Percentiles rank a stretch among this genome's conserved stretches.
Evolutionary conservation across 2,888 invertebrate genomes (phyloP).

Genomic region (Ormia ochracea): DNA sequence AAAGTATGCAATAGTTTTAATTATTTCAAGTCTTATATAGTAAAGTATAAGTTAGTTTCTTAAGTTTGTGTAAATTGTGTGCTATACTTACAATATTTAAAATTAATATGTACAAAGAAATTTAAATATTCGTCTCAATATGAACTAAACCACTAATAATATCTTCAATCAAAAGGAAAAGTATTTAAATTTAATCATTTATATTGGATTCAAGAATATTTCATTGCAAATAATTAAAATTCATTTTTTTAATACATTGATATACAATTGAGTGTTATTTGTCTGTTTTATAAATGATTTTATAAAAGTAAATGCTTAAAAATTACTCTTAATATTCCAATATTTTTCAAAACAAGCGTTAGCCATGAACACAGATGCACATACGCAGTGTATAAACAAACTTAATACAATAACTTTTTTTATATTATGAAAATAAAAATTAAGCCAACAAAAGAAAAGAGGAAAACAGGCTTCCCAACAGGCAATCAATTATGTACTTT

Average conservation of each 20-base stretch:
- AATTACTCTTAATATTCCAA: conserved; percentile 40
- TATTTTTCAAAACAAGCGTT: conserved; percentile 37
- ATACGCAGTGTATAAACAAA: conserved; percentile 4
- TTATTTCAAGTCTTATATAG: conserved; percentile 44
- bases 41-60: conserved; percentile 37
- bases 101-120: conserved; percentile 57
- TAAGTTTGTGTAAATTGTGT: conserved; percentile 33
- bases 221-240: conserved; percentile 11
- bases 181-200: background rate
- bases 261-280: conserved; percentile 28
- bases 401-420: conserved; percentile 15
- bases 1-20: conserved; percentile 49
- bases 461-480: conserved; percentile 33
- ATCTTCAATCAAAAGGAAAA: background rate
- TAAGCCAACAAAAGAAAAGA: conserved; percentile 11
- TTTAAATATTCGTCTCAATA: conserved; percentile 23
- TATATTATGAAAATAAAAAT: conserved; percentile 3
- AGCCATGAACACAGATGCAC: background rate
- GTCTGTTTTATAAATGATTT: background rate
- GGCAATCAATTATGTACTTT: conserved; percentile 4
- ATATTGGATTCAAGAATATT: conserved; percentile 16
- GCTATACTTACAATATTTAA: conserved; percentile 40
- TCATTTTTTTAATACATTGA: conserved; percentile 22
- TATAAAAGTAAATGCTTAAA: conserved; percentile 60
- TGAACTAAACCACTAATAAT: conserved; percentile 25